Percentiles rank a stretch among this genome's conserved stretches.
Evolutionary conservation across 2,888 invertebrate species (phyloP).

Genomic region (Oxyscelio sp.): DNA sequence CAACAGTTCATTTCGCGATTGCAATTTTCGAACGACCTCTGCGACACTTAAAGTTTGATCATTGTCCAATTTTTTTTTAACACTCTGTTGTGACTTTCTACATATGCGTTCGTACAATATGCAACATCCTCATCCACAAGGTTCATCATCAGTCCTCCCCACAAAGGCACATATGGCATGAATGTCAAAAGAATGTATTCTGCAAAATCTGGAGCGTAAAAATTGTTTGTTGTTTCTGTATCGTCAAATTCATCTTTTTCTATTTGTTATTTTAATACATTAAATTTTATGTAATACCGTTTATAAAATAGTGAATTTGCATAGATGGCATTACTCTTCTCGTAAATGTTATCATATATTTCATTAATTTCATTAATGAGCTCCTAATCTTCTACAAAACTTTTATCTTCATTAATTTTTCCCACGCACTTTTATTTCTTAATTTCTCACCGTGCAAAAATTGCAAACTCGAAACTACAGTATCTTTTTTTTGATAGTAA

Average conservation of each 20-base stretch:
- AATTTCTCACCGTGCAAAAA: too few relatives aligned
- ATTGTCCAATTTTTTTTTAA: slow-evolving; percentile 17
- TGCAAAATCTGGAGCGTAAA: slow-evolving; percentile 44
- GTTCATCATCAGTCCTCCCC: slow-evolving; percentile 63
- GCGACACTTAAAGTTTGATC: slow-evolving; percentile 14
- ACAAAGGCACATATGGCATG: slow-evolving; percentile 69
- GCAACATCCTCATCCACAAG: slow-evolving; percentile 56
- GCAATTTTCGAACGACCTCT: slow-evolving; percentile 15
- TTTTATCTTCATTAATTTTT: too few relatives aligned
- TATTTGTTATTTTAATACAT: neutral
- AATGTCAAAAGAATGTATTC: slow-evolving; percentile 58
- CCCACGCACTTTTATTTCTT: too few relatives aligned
- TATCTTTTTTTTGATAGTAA: too few relatives aligned
- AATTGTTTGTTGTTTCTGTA: slow-evolving; percentile 3
- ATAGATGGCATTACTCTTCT: slow-evolving; percentile 25
- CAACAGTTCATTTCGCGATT: slow-evolving; percentile 1
- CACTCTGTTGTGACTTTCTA: slow-evolving; percentile 50
- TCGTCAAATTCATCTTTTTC: slow-evolving; percentile 10
- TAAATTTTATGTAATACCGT: slow-evolving; percentile 5
- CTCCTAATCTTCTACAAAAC: too few relatives aligned
- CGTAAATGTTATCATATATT: slow-evolving; percentile 1
- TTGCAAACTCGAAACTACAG: too few relatives aligned
- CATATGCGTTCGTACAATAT: slow-evolving; percentile 70
- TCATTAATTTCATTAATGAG: too few relatives aligned
- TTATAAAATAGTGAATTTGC: slow-evolving; percentile 37